A percentile compares a stretch with the other conserved stretches of the same genome.
Evolutionary conservation across 2,113 vertebrate species (phyloP).

Genomic region (Macrotus californicus): DNA sequence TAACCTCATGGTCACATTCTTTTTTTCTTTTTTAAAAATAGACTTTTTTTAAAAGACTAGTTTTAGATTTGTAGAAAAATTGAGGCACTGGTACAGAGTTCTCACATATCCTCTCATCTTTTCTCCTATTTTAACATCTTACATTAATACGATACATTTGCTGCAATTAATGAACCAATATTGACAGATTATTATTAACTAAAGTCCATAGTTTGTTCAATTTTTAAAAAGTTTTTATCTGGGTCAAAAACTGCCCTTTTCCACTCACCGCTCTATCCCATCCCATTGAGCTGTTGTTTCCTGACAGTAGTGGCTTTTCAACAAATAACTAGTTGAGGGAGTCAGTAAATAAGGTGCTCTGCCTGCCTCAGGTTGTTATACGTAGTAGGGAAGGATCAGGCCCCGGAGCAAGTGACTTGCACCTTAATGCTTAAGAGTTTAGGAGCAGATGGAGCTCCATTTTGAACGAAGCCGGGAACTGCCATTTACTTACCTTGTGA

Average conservation of each 20-base stretch:
- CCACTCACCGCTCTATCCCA: neutral
- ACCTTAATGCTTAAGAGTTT: neutral
- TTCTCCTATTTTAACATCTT: neutral
- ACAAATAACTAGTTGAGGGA: neutral
- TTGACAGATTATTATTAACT: neutral
- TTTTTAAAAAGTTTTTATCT: too few relatives aligned
- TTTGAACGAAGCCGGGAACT: neutral
- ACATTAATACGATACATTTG: neutral
- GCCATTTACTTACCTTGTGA: neutral
- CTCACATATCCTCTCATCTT: neutral
- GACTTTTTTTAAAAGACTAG: neutral
- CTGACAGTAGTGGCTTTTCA: neutral
- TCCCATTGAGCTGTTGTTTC: neutral
- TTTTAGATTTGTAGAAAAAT: neutral
- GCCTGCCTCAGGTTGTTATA: neutral
- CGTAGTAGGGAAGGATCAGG: neutral
- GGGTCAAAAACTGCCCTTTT: neutral
- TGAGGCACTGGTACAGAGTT: neutral
- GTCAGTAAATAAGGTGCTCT: neutral
- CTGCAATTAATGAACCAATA: neutral
- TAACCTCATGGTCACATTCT: neutral
- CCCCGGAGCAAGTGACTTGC: neutral
- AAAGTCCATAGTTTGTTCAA: neutral
- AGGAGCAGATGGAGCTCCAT: neutral
- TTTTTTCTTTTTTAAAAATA: neutral